A percentile compares a stretch with the other conserved stretches of the same genome.
These are phyloP conservation scores for Leptinotarsa haldemani DNA, from an alignment of 2,888 invertebrate species.

Conservation along the genomic window DNA sequence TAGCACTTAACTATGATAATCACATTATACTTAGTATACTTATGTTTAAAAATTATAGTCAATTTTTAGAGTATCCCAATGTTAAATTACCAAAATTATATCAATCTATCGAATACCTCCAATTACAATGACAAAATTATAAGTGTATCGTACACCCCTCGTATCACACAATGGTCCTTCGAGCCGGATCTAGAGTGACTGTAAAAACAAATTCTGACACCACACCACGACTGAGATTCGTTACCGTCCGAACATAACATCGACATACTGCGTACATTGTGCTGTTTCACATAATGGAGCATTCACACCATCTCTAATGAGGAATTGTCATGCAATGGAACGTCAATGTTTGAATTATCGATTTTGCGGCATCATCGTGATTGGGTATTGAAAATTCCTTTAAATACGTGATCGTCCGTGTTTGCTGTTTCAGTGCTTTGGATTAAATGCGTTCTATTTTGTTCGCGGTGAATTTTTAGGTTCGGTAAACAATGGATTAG, in stretches of 20 bases:
- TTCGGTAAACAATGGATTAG: not conserved
- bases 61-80: too few species aligned
- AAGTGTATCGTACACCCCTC: not conserved
- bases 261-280: conserved; percentile 52
- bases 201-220: conserved; percentile 5
- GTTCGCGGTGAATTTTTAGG: not conserved
- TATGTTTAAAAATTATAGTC: too few species aligned
- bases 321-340: conserved; percentile 54
- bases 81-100: too few species aligned
- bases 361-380: conserved; percentile 27
- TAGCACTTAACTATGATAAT: too few species aligned
- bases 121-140: not conserved
- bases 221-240: conserved; percentile 35
- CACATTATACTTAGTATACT: too few species aligned
- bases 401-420: conserved; percentile 10
- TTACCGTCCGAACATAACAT: conserved; percentile 40
- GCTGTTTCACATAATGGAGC: conserved; percentile 51
- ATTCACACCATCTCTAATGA: conserved; percentile 54
- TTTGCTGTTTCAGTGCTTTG: conserved; percentile 4
- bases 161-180: not conserved
- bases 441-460: not conserved
- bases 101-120: too few species aligned
- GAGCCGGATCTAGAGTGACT: not conserved
- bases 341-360: conserved; percentile 45
- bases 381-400: conserved; percentile 17